Conservation (phyloP, 2,113 vertebrate species). For the Cinclus cinclus region DNA sequence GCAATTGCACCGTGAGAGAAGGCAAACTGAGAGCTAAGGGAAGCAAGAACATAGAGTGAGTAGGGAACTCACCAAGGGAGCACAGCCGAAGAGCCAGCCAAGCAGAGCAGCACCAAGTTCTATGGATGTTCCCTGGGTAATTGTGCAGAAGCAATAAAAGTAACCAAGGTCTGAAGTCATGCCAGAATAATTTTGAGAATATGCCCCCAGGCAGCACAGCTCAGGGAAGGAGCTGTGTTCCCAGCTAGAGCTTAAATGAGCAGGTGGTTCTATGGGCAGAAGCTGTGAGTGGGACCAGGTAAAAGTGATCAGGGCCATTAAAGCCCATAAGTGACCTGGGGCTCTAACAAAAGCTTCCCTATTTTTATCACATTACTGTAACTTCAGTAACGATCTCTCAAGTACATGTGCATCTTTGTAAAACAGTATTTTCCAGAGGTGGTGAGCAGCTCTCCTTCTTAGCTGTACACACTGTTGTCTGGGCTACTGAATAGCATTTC, state of each 20-base stretch:
- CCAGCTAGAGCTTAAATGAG: neutral
- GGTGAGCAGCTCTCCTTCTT: neutral
- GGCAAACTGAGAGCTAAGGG: neutral
- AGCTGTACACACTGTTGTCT: neutral
- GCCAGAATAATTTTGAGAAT: neutral
- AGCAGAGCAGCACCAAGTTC: neutral
- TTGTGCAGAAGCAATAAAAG: neutral
- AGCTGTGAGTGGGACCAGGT: neutral
- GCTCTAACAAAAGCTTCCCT: neutral
- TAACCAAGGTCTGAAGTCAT: neutral
- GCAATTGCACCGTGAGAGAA: neutral
- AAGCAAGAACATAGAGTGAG: neutral
- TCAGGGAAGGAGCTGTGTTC: rapidly evolving
- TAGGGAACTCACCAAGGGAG: neutral
- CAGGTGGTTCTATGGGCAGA: rapidly evolving
- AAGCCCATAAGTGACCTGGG: neutral
- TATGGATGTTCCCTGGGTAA: rapidly evolving
- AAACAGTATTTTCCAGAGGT: neutral
- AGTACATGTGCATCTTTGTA: neutral
- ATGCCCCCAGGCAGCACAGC: rapidly evolving
- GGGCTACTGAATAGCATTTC: neutral
- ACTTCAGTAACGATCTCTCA: neutral
- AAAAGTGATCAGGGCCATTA: neutral
- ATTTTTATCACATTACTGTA: neutral
- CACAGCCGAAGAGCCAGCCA: neutral